Evolutionary conservation across 2,113 vertebrate genomes (phyloP).

Genomic region (Pedionomus torquatus): DNA sequence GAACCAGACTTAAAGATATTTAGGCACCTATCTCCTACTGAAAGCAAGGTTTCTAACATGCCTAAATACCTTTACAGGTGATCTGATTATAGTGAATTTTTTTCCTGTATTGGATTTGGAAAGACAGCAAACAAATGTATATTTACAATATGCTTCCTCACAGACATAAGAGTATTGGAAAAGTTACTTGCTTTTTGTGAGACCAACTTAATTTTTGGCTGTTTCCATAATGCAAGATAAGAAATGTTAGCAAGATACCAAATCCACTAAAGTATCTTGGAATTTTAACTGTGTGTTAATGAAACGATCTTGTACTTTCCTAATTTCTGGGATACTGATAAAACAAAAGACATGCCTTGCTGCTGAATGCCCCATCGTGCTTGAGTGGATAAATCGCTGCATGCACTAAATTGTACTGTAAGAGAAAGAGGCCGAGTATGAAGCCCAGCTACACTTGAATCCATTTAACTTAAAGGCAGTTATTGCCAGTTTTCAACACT

Average conservation of each 20-base stretch:
- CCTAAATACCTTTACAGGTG: background rate
- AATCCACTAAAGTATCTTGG: background rate
- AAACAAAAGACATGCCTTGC: background rate
- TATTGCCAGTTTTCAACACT: background rate
- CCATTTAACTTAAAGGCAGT: background rate
- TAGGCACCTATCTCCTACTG: background rate
- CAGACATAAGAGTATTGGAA: background rate
- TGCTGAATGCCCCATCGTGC: background rate
- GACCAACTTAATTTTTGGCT: background rate
- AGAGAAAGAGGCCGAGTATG: background rate
- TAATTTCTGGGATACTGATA: background rate
- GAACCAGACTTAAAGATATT: background rate
- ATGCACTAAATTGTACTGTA: background rate
- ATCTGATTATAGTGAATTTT: background rate
- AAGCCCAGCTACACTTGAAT: background rate
- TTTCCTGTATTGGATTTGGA: background rate
- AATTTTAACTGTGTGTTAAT: background rate
- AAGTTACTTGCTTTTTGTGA: background rate
- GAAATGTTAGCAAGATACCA: accelerated
- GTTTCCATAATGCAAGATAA: background rate
- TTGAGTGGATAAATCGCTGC: background rate
- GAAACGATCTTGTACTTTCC: background rate
- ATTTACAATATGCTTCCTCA: background rate
- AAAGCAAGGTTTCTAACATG: background rate
- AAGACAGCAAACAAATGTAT: background rate